Percentiles rank a stretch among this genome's conserved stretches.
These are phyloP conservation scores for Sinosuthora webbiana DNA, from an alignment of 2,113 vertebrate genomes.

Conservation along the genomic window DNA sequence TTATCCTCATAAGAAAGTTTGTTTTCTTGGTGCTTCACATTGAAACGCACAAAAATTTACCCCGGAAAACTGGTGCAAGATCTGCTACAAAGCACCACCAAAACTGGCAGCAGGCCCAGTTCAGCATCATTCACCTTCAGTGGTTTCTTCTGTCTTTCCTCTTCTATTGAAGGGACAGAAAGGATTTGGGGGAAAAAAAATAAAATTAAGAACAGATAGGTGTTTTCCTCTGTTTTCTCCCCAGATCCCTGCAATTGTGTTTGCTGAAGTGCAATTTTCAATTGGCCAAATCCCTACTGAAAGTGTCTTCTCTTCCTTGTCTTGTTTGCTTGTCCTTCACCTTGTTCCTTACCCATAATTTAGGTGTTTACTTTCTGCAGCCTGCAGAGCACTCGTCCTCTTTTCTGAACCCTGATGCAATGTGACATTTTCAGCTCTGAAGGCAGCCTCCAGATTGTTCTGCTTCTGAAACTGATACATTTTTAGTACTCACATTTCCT, in stretches of 20 bases:
- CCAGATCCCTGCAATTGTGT: accelerated
- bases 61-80: not conserved
- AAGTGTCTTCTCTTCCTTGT: not conserved
- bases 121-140: not conserved
- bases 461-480: not conserved
- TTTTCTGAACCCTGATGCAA: not conserved
- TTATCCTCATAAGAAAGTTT: not conserved
- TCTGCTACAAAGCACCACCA: not conserved
- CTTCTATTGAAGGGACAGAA: not conserved
- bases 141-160: not conserved
- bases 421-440: not conserved
- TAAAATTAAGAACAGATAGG: not conserved
- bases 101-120: not conserved
- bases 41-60: not conserved
- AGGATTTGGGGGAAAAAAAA: not conserved
- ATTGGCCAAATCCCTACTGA: not conserved
- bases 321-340: not conserved
- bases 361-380: not conserved
- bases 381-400: not conserved
- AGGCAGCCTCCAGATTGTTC: not conserved
- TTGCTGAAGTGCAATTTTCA: not conserved
- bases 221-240: not conserved
- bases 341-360: not conserved
- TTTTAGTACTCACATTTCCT: not conserved
- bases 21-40: not conserved